Evolutionary conservation across 2,797 vertebrate genomes (phyloP).

Genomic region (Gymnocypris eckloni): DNA sequence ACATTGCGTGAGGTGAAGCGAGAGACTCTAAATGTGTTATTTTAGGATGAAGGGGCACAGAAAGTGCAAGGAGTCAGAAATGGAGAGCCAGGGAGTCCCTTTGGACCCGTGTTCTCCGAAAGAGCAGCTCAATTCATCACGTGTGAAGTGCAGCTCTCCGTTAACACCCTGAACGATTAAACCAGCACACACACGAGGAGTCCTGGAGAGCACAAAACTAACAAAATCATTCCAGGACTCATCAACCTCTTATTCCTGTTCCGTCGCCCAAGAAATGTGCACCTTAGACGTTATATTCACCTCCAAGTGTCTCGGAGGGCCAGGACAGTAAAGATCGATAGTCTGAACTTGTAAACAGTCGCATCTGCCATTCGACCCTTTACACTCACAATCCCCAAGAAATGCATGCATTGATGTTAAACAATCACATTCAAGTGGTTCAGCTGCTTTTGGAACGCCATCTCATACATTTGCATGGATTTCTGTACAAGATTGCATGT

Average conservation of each 20-base stretch:
- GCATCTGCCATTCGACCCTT: background rate
- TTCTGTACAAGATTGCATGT: background rate
- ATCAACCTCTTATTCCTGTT: constrained; percentile 23
- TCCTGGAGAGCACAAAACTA: constrained; percentile 27
- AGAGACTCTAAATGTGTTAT: constrained; percentile 16
- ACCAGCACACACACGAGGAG: constrained; percentile 28
- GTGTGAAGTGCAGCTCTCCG: constrained; percentile 40
- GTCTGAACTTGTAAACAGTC: background rate
- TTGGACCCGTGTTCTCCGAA: constrained; percentile 14
- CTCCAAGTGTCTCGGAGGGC: constrained; percentile 3
- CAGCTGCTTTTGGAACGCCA: background rate
- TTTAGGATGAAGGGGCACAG: background rate
- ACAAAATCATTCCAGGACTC: constrained; percentile 36
- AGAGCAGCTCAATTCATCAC: constrained; percentile 29
- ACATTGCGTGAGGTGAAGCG: background rate
- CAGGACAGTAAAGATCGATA: background rate
- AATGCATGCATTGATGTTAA: background rate
- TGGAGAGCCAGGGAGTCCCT: constrained; percentile 17
- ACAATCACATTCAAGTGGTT: background rate
- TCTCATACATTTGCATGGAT: background rate
- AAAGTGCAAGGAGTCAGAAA: constrained; percentile 13
- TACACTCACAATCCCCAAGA: background rate
- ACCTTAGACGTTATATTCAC: background rate
- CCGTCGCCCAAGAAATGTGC: constrained; percentile 31
- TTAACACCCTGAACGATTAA: constrained; percentile 45